Evolutionary conservation across 92 coral and sea anemone genomes (phyloP), one percentile per base, ranked within the genome.

Genomic region (Siderastrea radians): DNA sequence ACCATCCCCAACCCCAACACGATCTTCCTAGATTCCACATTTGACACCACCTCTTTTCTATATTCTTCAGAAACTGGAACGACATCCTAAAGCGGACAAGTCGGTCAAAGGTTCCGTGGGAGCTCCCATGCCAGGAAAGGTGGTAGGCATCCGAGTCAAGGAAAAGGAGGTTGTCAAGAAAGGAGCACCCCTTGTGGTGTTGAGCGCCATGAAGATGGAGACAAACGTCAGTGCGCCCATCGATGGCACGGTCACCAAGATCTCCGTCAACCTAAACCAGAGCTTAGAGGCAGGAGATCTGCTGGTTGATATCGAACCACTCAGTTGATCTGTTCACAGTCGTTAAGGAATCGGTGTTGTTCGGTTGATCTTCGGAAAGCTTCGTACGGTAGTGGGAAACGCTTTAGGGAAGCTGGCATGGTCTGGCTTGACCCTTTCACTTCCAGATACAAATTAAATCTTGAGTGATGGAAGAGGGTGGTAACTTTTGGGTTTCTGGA

Each of bases 141-240:
- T 97, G 0, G 99, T 97, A 1, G 98, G 98, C 17, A 80, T 97
- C 57, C 96, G 99, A 3, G 99, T 95, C 16, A 95, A 97, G 72
- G 99, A 97, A 91, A 95, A 95, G 45, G 98, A 97, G 59, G 89
- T 88, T 38, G 98, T 97, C 62, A 90, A 92, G 92, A 95, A 97
- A 66, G 99, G 99, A 62, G 88, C 87, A 70, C 99, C 99, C 2
- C 78, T 97, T 63, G 93, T 97, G 54, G 99, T 97, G 44, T 95
- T 97, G 16, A 97, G 99, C 87, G 99, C 99, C 74, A 97, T 97
- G 99, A 97, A 97, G 80, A 97, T 97, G 99, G 99, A 97, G 76
- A 97, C 99, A 14, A 97, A 95, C 71, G 99, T 97, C 71, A 92
- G 93, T 16, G 92, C 99, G 0, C 99, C 99, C 7, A 86, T 94